Evolutionary conservation across 2,888 invertebrate species (phyloP).

Genomic region (Protonemura montana): DNA sequence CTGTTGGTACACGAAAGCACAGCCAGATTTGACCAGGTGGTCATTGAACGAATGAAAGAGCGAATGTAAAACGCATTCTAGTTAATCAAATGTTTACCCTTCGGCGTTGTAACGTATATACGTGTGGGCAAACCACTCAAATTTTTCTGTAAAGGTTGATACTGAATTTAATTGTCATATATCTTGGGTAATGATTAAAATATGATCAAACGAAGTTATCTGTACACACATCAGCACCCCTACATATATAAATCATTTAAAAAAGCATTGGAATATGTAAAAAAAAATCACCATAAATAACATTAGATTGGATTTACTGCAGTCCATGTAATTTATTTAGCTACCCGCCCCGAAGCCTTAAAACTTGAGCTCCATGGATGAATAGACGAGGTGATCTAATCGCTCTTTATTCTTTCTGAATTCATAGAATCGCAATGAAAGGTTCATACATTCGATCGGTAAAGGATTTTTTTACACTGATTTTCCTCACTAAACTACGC

Average conservation of each 20-base stretch:
- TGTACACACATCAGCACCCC: neutral
- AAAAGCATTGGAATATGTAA: neutral
- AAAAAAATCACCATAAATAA: neutral
- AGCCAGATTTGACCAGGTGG: constrained; percentile 12
- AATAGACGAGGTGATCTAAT: neutral
- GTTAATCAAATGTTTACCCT: constrained; percentile 12
- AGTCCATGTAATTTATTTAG: neutral
- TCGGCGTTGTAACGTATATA: neutral
- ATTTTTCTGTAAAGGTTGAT: constrained; percentile 12
- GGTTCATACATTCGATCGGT: neutral
- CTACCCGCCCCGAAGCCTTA: neutral
- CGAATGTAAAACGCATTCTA: neutral
- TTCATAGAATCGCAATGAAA: neutral
- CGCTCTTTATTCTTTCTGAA: neutral
- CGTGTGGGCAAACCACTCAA: constrained; percentile 1
- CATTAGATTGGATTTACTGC: neutral
- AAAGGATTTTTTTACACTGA: neutral
- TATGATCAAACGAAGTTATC: neutral
- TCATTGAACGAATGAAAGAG: neutral
- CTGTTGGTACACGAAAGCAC: neutral
- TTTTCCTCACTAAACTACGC: neutral
- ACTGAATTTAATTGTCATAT: neutral
- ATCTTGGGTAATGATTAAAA: constrained; percentile 5
- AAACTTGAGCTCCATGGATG: neutral
- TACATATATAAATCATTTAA: neutral